These are phyloP conservation scores for Pontoporia blainvillei DNA, from an alignment of 2,113 vertebrate species.

Conservation along the genomic window DNA sequence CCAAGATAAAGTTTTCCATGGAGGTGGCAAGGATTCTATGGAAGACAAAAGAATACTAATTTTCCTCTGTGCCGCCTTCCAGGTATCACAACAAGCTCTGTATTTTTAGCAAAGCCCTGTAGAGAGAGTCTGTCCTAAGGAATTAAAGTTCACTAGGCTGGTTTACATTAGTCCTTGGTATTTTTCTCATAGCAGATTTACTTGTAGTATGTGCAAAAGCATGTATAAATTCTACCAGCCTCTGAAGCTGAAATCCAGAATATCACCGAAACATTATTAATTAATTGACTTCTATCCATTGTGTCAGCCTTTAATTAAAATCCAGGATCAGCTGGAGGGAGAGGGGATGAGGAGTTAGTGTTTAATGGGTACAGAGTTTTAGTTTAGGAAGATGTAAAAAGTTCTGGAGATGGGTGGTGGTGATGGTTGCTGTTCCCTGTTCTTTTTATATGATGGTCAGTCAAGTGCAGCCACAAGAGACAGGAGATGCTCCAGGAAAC, in stretches of 20 bases:
- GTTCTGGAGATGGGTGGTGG: background rate
- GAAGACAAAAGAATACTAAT: background rate
- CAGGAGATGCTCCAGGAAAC: background rate
- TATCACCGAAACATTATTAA: background rate
- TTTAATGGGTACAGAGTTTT: background rate
- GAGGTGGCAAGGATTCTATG: background rate
- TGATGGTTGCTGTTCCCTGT: background rate
- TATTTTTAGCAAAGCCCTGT: background rate
- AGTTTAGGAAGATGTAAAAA: background rate
- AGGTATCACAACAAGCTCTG: background rate
- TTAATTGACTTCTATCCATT: background rate
- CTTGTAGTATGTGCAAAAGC: background rate
- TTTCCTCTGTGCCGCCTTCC: background rate
- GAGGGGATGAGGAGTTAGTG: background rate
- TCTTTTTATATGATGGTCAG: background rate
- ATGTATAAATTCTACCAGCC: background rate
- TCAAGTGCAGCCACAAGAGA: background rate
- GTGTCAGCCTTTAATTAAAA: background rate
- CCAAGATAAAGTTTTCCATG: background rate
- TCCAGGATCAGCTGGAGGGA: background rate
- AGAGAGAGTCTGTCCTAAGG: background rate
- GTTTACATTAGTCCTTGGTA: background rate
- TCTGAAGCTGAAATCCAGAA: background rate
- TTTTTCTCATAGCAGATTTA: conserved; percentile 6
- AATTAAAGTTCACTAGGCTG: background rate